A percentile compares a stretch with the other conserved stretches of the same genome.
These are phyloP conservation scores for Clavelina lepadiformis DNA, from an alignment of 23 tunicate genomes.

Conservation along the genomic window DNA sequence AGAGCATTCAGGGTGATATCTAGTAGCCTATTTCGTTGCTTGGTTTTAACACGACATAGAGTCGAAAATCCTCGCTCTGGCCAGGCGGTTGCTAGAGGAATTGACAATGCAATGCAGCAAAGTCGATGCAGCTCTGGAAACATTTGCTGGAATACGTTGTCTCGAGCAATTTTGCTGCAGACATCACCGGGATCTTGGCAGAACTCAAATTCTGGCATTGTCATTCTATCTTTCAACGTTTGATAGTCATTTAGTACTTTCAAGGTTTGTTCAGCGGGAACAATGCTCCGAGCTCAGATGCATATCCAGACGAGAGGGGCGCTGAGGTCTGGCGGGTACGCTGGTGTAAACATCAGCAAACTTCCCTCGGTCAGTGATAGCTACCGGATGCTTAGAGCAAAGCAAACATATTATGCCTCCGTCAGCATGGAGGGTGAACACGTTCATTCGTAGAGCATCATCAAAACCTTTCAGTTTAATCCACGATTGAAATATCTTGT, in stretches of 20 bases:
- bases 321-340: constrained; percentile 20
- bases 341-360: constrained; percentile 21
- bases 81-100: too few species aligned
- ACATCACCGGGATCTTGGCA: background rate
- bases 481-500: constrained; percentile 19
- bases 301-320: constrained; percentile 7
- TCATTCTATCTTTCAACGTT: constrained; percentile 15
- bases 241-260: constrained; percentile 6
- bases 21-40: too few species aligned
- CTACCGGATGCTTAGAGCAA: constrained; percentile 24
- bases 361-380: constrained; percentile 21
- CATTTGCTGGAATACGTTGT: background rate
- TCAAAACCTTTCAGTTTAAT: constrained; percentile 23
- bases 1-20: background rate
- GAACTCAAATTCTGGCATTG: constrained; percentile 14
- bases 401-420: constrained; percentile 21
- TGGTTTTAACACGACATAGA: constrained; percentile 13
- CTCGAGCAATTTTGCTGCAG: background rate
- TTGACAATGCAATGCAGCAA: constrained; percentile 4
- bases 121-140: background rate
- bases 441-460: constrained; percentile 10
- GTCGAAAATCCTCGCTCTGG: constrained; percentile 15
- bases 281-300: constrained; percentile 13
- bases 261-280: constrained; percentile 8
- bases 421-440: constrained; percentile 14